Evolutionary conservation across 2,797 vertebrate genomes (phyloP).

Genomic region (Lagodon rhomboides): DNA sequence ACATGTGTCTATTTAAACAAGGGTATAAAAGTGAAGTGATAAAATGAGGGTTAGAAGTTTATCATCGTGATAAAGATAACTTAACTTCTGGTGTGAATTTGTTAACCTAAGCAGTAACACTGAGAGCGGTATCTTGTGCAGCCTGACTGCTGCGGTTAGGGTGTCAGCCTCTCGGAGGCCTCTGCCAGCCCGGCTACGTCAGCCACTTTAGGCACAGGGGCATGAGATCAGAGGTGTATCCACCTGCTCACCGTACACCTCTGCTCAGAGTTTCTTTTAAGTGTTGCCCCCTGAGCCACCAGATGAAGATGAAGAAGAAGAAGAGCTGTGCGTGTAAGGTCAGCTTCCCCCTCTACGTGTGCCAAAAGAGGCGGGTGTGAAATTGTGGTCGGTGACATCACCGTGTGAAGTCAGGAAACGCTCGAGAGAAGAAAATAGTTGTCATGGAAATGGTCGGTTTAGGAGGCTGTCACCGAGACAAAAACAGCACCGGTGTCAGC

Average conservation of each 20-base stretch:
- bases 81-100: background rate
- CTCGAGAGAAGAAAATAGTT: constrained; percentile 28
- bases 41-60: background rate
- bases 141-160: constrained; percentile 39
- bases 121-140: constrained; percentile 32
- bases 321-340: constrained; percentile 10
- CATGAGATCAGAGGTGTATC: constrained; percentile 28
- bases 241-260: background rate
- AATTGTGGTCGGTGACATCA: constrained; percentile 49
- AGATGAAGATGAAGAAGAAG: background rate
- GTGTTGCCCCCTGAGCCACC: no score
- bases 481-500: background rate
- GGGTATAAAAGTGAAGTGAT: background rate
- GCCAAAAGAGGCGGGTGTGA: constrained; percentile 24
- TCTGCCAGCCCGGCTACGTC: constrained; percentile 30
- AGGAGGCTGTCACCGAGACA: background rate
- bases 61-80: background rate
- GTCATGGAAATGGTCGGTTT: constrained; percentile 50
- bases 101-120: background rate
- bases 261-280: background rate
- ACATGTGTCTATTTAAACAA: background rate
- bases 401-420: constrained; percentile 46
- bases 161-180: constrained; percentile 15
- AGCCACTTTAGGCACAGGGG: constrained; percentile 28
- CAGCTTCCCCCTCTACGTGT: constrained; percentile 17